Evolutionary conservation across 2,113 vertebrate species (phyloP).

Genomic region (Otus sunia): DNA sequence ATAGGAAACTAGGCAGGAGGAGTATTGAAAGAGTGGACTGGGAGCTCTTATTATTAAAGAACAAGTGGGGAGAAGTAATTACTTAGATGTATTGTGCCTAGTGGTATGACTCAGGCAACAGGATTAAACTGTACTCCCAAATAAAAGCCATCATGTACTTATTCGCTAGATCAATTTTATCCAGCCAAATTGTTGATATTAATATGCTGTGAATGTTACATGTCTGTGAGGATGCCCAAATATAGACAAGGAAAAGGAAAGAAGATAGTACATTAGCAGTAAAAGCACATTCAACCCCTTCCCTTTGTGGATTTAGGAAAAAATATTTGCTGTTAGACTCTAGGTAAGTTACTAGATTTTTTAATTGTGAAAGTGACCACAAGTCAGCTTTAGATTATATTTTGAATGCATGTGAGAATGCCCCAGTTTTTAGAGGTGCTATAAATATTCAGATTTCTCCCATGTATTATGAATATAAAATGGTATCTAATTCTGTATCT

Average conservation of each 20-base stretch:
- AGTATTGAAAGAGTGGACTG: background rate
- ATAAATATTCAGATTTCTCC: background rate
- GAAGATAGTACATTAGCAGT: background rate
- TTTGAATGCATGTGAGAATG: background rate
- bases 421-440: background rate
- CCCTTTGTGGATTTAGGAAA: background rate
- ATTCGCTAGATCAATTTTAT: background rate
- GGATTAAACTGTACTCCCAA: background rate
- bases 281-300: background rate
- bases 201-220: background rate
- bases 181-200: background rate
- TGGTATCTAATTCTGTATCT: background rate
- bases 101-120: background rate
- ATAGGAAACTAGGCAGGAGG: background rate
- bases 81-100: background rate
- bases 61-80: background rate
- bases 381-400: background rate
- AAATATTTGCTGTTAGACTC: background rate
- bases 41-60: background rate
- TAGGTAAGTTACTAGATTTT: background rate
- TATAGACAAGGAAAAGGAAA: background rate
- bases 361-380: background rate
- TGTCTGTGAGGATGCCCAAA: background rate
- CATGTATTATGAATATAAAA: background rate
- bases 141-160: background rate